Evolutionary conservation across 2,888 invertebrate species (phyloP), one percentile per base, ranked within the genome.

Genomic region (Chloroclysta siterata): DNA sequence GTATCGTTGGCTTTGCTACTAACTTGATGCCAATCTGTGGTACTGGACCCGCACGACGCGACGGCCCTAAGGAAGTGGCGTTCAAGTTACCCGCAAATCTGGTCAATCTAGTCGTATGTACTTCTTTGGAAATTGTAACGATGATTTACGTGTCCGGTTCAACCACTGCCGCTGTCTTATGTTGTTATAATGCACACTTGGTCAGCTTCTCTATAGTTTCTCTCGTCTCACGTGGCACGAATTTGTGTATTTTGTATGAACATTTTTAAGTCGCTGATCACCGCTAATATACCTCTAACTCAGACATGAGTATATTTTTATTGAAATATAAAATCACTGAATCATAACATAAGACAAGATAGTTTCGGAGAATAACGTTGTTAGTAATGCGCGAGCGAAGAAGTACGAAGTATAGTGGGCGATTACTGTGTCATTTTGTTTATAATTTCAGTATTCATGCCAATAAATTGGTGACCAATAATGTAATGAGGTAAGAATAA

Each of bases 21-120:
- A 50, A 69, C 69, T 69, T 46, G 42, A 46, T 14, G 52, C 46
- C n/a, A 65, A 67, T 68, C 69, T 69, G 63, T 60, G 61, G 47
- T 57, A 0, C 61, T 59, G 62, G 61, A 56, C 54, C 50, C 51
- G 39, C 53, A 2, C 52, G 17, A 53, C 54, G n/a, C n/a, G 42
- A 51, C 59, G 59, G 50, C 52, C 76, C 72, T 80, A 79, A 79
- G 78, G 77, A 79, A 78, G 79, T 77, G 73, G 68, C 72, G 74
- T 69, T 63, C 72, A 70, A 69, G 66, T 66, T 72, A 70, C 61
- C 66, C 58, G 66, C 69, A 63, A 64, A 65, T 63, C 70, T 57
- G 55, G 56, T 57, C 58, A 60, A 62, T 58, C 60, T 59, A 46
- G 60, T 57, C 55, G 41, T 51, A 48, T 52, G 56, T 67, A 61